Conservation (phyloP, 1,140 invertebrate genomes). For the Drosophila kurseongensis region DNA sequence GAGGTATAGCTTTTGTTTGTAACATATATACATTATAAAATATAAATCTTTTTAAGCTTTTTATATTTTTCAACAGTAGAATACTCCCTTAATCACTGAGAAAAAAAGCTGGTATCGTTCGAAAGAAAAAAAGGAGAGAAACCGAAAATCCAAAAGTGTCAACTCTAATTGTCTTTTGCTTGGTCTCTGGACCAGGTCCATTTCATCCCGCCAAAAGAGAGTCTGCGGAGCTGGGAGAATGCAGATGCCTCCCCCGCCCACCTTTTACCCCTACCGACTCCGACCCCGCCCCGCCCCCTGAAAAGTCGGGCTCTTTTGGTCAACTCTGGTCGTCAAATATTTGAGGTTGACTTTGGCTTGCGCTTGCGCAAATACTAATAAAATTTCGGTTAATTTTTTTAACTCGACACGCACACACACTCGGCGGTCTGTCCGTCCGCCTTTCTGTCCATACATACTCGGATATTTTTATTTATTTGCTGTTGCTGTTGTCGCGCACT, state of each 20-base stretch:
- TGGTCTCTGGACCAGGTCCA: conserved; percentile 42
- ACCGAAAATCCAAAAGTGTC: conserved; percentile 76
- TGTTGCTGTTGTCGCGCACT: conserved; percentile 62
- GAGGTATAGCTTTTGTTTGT: background rate
- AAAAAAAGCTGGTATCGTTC: background rate
- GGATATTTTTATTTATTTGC: conserved; percentile 77
- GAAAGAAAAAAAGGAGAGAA: conserved; percentile 3
- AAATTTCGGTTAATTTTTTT: conserved; percentile 84
- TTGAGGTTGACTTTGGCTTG: conserved; percentile 77
- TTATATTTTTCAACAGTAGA: no score
- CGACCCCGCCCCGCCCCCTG: background rate
- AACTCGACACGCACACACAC: conserved; percentile 73
- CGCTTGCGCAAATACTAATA: conserved; percentile 84
- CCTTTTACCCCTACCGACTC: background rate
- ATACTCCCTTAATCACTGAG: no score
- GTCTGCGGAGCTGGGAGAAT: conserved; percentile 27
- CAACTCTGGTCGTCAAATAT: conserved; percentile 70
- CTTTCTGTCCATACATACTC: conserved; percentile 24
- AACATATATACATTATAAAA: no score
- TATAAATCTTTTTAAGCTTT: background rate
- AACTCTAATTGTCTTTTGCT: conserved; percentile 83
- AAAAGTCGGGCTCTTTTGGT: conserved; percentile 50
- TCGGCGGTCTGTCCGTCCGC: background rate
- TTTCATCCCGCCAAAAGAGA: conserved; percentile 19
- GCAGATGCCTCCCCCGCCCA: conserved; percentile 19